phyloP scores from a whole-genome alignment of 2,113 vertebrate species.

The Microcebus lehilahytsara region DNA sequence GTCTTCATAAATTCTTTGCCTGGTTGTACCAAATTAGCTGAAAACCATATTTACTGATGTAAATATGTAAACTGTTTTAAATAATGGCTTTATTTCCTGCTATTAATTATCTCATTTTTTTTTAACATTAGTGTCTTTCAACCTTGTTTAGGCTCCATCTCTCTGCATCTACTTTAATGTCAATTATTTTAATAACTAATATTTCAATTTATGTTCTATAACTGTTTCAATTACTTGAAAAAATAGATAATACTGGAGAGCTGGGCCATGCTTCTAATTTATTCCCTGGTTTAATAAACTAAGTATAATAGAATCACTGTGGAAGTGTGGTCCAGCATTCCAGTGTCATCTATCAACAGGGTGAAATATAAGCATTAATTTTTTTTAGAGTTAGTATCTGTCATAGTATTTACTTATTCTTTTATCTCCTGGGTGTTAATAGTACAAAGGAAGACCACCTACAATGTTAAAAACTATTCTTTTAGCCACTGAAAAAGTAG shows the following conservation, averaged over 20 bases:
- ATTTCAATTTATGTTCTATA: not conserved
- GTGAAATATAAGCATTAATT: not conserved
- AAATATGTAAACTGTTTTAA: not conserved
- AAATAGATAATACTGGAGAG: not conserved
- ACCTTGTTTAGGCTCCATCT: not conserved
- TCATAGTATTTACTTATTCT: not conserved
- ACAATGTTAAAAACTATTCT: not conserved
- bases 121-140: not conserved
- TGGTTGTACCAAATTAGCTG: not conserved
- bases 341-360: not conserved
- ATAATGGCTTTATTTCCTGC: not conserved
- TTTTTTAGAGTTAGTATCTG: not conserved
- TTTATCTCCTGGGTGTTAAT: not conserved
- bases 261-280: not conserved
- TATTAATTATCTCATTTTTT: not conserved
- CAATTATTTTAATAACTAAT: not conserved
- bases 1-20: no score
- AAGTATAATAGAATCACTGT: not conserved
- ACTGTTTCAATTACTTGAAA: conserved; percentile 22
- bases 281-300: not conserved
- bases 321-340: not conserved
- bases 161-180: not conserved
- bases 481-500: not conserved
- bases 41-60: not conserved
- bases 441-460: not conserved